Base-by-base conservation (phyloP, 2,113 vertebrate genomes). In the Syrrhaptes paradoxus region DNA sequence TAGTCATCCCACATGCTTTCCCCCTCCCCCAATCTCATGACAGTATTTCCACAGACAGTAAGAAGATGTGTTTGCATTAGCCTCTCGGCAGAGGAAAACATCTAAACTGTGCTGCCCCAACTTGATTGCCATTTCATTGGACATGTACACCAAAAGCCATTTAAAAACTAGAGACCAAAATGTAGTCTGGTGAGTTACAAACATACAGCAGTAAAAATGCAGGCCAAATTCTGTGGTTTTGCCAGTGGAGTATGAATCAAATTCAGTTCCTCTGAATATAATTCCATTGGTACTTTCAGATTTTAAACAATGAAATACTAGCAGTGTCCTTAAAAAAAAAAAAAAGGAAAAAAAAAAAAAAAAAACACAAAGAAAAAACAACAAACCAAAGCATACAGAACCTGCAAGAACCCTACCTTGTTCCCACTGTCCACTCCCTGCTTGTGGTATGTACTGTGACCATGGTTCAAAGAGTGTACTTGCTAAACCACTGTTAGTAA, bases 371-470 rank as follows among this genome's bases (percentile, higher is more conserved):
- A 86, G 68, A 95, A 87, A 52, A 93, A 89, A 87, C 66, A 93
- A 58, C 22, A 78, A 97, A 90, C 43, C 80, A 76, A 96, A 97
- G 83, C 90, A 95, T 80, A 90, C 74, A 96, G 95, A 90, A 77
- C 96, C 87, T 76, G 82, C 93, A 97, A 97, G 87, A 90, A 85
- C 97, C 94, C 97, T 79, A 77, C 81, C 80, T 76, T 94, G 95
- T 67, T 95, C 93, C 76, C 91, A 79, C 65, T 70, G 79, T 94
- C 92, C 87, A 88, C 96, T 92, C 94, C 93, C 94, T 54, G 85
- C 70, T 94, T 96, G 97, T 95, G 97, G 98, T 98, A 98, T 98
- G 98, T 98, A 98, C 96, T 97, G 98, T 97, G 97, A 98, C 97
- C 97, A 97, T 96, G 97, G 98, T 98, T 98, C 98, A 96, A 94